Conservation (phyloP, 2,113 vertebrate genomes). For the Corvus cornix region DNA sequence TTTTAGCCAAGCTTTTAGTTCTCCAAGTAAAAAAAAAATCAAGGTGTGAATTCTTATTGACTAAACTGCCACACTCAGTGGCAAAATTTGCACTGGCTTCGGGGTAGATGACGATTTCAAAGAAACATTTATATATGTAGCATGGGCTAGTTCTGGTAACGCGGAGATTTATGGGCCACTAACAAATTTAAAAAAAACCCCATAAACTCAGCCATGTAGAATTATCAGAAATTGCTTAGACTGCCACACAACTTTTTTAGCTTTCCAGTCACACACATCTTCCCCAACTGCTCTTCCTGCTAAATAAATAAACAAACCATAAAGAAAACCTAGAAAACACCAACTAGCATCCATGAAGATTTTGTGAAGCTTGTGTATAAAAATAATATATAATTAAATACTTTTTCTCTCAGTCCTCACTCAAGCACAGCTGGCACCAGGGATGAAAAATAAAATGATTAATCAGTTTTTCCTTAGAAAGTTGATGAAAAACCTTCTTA, state of each 20-base stretch:
- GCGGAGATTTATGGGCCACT: background rate
- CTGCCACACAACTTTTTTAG: background rate
- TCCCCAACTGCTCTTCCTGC: background rate
- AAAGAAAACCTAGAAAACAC: background rate
- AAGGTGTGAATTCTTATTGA: background rate
- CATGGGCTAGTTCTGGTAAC: background rate
- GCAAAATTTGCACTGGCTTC: background rate
- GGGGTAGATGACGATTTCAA: background rate
- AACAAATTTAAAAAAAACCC: background rate
- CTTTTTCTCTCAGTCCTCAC: background rate
- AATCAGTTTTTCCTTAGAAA: background rate
- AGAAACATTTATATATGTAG: background rate
- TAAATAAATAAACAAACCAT: conserved; percentile 5
- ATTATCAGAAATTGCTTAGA: background rate
- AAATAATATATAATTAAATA: background rate
- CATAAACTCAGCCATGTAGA: background rate
- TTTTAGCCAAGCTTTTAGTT: background rate
- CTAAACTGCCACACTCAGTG: background rate
- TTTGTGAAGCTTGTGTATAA: background rate
- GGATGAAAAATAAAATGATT: background rate
- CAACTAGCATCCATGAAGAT: background rate
- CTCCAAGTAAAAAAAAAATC: background rate
- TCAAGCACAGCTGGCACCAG: background rate
- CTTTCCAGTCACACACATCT: background rate
- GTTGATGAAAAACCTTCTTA: background rate